phyloP scores from a whole-genome alignment of 2,113 vertebrate species.

The Aptenodytes patagonicus region DNA sequence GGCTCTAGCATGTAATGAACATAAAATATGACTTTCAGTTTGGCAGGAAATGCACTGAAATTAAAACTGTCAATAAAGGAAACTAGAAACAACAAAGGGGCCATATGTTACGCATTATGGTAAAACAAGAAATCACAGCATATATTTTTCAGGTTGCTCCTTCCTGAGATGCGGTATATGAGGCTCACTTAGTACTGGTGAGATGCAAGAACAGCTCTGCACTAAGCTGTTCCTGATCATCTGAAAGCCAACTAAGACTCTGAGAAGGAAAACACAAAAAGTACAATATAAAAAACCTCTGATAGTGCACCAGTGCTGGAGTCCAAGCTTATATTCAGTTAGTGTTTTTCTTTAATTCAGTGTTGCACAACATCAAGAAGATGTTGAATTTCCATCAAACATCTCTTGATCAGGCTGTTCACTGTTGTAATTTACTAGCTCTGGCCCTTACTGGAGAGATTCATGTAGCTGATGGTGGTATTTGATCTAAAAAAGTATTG shows the following conservation, averaged over 20 bases:
- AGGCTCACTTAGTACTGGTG: not conserved
- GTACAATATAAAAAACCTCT: not conserved
- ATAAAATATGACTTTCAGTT: not conserved
- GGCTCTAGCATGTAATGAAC: not conserved
- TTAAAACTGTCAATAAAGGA: not conserved
- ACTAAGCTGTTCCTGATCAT: not conserved
- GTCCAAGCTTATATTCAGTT: not conserved
- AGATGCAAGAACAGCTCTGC: not conserved
- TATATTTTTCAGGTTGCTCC: not conserved
- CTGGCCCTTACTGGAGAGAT: not conserved
- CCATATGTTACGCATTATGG: not conserved
- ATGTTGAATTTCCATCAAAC: not conserved
- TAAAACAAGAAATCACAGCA: not conserved
- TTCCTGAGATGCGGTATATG: not conserved
- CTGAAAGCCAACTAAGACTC: not conserved
- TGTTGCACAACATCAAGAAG: not conserved
- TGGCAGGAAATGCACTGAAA: not conserved
- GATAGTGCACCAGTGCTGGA: not conserved
- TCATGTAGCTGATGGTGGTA: not conserved
- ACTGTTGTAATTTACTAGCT: not conserved
- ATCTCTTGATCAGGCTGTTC: not conserved
- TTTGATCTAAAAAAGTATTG: not conserved
- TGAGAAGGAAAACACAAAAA: not conserved
- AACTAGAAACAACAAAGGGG: not conserved
- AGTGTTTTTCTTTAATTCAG: not conserved